Evolutionary conservation across 64 coral and sea anemone species (phyloP).

Genomic region (Montipora capricornis): DNA sequence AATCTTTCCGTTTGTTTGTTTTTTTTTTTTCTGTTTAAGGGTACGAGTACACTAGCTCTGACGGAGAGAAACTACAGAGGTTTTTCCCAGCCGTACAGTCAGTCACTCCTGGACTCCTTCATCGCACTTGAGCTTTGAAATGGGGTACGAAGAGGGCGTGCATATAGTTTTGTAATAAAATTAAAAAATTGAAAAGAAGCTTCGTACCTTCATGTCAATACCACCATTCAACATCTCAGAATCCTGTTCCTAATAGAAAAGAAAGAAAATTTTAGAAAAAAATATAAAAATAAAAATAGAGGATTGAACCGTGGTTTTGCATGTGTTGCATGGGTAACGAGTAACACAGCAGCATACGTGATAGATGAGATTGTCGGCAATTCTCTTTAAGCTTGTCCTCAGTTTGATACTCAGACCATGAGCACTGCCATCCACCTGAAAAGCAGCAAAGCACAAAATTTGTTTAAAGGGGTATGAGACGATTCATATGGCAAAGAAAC

Average conservation of each 20-base stretch:
- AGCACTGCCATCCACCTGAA: constrained; percentile 86
- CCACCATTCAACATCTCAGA: constrained; percentile 26
- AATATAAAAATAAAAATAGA: not conserved
- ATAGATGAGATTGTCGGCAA: constrained; percentile 92
- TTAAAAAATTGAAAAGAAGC: not conserved
- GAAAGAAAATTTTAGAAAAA: not conserved
- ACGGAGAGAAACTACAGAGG: too few species aligned
- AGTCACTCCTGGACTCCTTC: too few species aligned
- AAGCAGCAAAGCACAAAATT: not conserved
- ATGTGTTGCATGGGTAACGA: too few species aligned
- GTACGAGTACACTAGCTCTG: too few species aligned
- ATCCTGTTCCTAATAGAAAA: constrained; percentile 23
- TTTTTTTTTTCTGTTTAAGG: too few species aligned
- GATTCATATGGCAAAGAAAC: too few species aligned
- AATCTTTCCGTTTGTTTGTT: too few species aligned
- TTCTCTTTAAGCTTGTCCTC: constrained; percentile 94
- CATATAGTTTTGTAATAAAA: too few species aligned
- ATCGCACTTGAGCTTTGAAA: too few species aligned
- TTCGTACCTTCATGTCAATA: constrained; percentile 57
- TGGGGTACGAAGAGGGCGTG: too few species aligned
- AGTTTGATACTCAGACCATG: constrained; percentile 93
- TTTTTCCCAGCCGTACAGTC: too few species aligned
- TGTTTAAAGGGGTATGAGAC: not conserved
- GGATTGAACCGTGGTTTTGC: too few species aligned
- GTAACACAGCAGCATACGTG: not conserved